A percentile compares a stretch with the other conserved stretches of the same genome.
Evolutionary conservation across 2,113 vertebrate species (phyloP).

Genomic region (Syngnathus scovelli): DNA sequence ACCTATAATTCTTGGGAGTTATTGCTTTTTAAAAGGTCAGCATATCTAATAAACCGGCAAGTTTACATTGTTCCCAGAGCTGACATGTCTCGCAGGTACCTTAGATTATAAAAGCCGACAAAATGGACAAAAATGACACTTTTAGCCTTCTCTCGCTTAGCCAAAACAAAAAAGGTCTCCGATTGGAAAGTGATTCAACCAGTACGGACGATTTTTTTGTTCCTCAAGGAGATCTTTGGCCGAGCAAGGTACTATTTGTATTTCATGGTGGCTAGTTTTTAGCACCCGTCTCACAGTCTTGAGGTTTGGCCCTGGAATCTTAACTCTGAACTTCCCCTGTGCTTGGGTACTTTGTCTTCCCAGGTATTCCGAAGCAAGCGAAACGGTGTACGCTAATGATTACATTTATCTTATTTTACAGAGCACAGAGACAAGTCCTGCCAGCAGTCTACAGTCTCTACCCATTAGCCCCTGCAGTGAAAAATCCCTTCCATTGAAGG

Average conservation of each 20-base stretch:
- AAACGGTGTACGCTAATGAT: too few relatives aligned
- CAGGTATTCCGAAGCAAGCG: too few relatives aligned
- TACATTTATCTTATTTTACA: conserved; percentile 59
- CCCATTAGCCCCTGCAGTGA: conserved; percentile 92
- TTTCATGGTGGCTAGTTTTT: background rate
- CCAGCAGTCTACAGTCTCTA: conserved; percentile 88
- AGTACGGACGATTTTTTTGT: background rate
- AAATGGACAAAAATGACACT: conserved; percentile 6
- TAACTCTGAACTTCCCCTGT: background rate
- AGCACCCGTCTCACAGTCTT: background rate
- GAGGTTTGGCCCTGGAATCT: background rate
- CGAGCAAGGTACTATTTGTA: background rate
- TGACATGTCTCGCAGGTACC: conserved; percentile 28
- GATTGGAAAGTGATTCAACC: background rate
- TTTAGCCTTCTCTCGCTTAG: conserved; percentile 1
- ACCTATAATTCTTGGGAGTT: conserved; percentile 56
- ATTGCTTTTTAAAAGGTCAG: conserved; percentile 60
- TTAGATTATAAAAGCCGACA: conserved; percentile 12
- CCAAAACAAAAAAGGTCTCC: background rate
- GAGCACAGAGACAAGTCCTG: conserved; percentile 89
- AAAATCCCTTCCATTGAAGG: conserved; percentile 85
- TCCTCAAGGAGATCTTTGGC: background rate
- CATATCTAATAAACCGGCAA: conserved; percentile 53
- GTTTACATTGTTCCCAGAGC: conserved; percentile 43
- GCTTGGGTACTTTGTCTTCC: too few relatives aligned